A percentile compares a stretch with the other conserved stretches of the same genome.
phyloP scores from a whole-genome alignment of 2,797 vertebrate species.

The Enteromius thamalakanensis region DNA sequence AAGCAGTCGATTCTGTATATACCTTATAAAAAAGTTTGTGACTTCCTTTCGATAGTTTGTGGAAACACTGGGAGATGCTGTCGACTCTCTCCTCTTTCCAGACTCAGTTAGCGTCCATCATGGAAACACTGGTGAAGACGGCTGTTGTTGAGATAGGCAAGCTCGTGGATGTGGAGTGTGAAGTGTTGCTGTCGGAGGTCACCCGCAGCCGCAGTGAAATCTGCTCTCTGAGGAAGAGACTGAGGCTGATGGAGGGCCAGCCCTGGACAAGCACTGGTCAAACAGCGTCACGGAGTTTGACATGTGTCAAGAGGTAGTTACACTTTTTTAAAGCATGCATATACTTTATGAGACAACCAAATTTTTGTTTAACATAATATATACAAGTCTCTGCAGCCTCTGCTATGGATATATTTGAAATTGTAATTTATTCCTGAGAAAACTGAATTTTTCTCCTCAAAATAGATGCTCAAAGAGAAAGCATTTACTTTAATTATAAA shows the following conservation, averaged over 20 bases:
- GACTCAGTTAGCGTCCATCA: slow-evolving; percentile 76
- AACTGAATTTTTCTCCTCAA: neutral
- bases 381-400: too few species aligned
- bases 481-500: too few species aligned
- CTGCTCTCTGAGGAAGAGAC: slow-evolving; percentile 72
- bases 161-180: slow-evolving; percentile 78
- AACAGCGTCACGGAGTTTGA: neutral
- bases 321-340: neutral
- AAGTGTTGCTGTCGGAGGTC: slow-evolving; percentile 77
- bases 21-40: neutral
- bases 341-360: neutral
- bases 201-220: slow-evolving; percentile 76
- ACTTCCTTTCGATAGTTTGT: neutral
- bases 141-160: slow-evolving; percentile 78
- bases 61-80: slow-evolving; percentile 60
- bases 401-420: neutral
- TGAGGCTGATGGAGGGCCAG: slow-evolving; percentile 77
- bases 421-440: neutral
- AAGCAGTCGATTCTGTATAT: neutral
- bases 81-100: slow-evolving; percentile 75
- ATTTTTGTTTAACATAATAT: neutral
- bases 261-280: slow-evolving; percentile 62
- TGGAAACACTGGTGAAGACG: slow-evolving; percentile 77
- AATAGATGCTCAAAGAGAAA: neutral
- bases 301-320: slow-evolving; percentile 30